Base-by-base conservation (phyloP, 2,113 vertebrate genomes). In the Crotophaga sulcirostris region DNA sequence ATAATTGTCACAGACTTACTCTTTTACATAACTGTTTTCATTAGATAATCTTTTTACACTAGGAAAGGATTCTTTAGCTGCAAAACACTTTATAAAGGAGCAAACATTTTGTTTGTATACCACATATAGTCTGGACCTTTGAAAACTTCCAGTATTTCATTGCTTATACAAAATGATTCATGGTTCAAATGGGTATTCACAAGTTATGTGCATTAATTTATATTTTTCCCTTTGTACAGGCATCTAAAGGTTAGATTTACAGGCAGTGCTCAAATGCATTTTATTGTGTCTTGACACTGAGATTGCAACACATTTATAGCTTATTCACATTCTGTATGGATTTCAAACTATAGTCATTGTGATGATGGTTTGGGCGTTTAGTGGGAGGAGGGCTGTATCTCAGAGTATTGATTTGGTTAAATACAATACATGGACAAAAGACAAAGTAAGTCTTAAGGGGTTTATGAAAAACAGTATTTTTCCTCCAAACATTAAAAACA, bases 31-130 rank as follows among this genome's bases (percentile, higher is more conserved):
- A 51, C n/a, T 79, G 70, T 85, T 93, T 91, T 93, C 42, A 47
- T 51, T 72, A 72, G 38, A 49, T 85, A 73, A 74, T 77, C 44
- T 91, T 95, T 96, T 83, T 74, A 68, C n/a, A 63, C 18, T 59
- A 62, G 77, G 38, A 87, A 95, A 66, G 2, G 45, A 95, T 94
- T 91, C 78, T 90, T 77, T 49, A 92, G 66, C 95, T 90, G 84
- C 45, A 86, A 86, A 94, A 91, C 45, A 44, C 40, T 95, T 95
- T 70, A 89, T n/a, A 93, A 94, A 96, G 64, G 45, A 91, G 86
- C 58, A 95, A 60, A 70, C 93, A 85, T 74, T 92, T 92, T 95
- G 75, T 86, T 87, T 94, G 84, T 90, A 72, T 86, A 88, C 91
- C 87, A 88, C 47, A 90, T 92, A 91, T 54, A 93, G 80, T 78